These are phyloP conservation scores for Lycocorax pyrrhopterus DNA, from an alignment of 2,113 vertebrate genomes.

Conservation along the genomic window DNA sequence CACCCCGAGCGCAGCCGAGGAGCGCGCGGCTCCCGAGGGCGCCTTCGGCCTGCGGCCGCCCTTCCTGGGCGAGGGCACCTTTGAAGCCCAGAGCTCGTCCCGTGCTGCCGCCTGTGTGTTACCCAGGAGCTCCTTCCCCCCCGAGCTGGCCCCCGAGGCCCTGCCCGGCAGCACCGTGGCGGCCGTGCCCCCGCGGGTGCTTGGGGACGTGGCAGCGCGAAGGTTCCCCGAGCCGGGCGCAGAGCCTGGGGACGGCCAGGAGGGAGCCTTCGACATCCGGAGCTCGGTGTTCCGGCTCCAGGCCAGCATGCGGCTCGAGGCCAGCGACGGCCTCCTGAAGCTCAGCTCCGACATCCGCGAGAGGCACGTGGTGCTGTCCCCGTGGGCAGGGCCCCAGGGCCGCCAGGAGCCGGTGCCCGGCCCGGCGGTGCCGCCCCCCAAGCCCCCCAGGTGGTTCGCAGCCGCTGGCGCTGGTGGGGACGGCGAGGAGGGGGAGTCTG, in stretches of 20 bases:
- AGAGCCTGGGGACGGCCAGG: not conserved
- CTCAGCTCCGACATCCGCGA: not conserved
- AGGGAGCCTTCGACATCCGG: not conserved
- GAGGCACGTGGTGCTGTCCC: not conserved
- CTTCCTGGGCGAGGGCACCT: not conserved
- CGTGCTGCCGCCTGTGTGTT: rapidly evolving
- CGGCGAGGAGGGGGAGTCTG: rapidly evolving
- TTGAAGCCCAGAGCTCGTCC: rapidly evolving
- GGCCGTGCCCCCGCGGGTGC: not conserved
- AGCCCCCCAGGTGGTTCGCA: conserved; percentile 26
- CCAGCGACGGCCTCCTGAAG: not conserved
- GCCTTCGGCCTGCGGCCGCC: rapidly evolving
- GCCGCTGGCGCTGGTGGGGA: rapidly evolving
- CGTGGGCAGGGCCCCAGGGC: not conserved
- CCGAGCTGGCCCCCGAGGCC: rapidly evolving
- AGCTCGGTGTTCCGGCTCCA: not conserved
- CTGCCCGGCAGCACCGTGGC: not conserved
- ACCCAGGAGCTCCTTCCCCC: not conserved
- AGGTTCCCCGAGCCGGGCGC: not conserved
- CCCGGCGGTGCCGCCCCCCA: not conserved
- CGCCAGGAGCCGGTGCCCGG: not conserved
- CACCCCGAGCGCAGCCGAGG: rapidly evolving
- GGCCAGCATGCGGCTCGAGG: not conserved
- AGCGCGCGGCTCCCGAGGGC: rapidly evolving
- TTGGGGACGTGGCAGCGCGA: rapidly evolving